These are phyloP conservation scores for Torymus aiolomorphi DNA, from an alignment of 2,888 invertebrate species.

Conservation along the genomic window DNA sequence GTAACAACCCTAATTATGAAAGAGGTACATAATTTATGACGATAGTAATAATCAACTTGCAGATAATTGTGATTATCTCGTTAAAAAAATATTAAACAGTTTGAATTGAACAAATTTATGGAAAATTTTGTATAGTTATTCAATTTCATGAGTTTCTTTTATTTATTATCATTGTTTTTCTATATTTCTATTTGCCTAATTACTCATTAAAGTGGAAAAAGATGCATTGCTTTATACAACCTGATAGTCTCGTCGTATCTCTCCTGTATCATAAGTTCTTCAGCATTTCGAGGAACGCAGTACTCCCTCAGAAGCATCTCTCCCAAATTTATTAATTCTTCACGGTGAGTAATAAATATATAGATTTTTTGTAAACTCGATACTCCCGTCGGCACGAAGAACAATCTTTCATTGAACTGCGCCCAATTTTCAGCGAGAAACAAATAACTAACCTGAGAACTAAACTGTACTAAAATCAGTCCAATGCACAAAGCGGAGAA, in stretches of 20 bases:
- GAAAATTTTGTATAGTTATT: too few relatives aligned
- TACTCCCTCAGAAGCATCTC: conserved; percentile 10
- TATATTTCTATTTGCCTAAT: too few relatives aligned
- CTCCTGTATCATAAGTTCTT: conserved; percentile 16
- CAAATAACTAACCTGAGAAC: conserved; percentile 3
- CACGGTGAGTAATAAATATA: conserved; percentile 10
- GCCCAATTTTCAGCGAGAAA: background rate
- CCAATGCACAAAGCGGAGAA: background rate
- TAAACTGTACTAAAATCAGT: conserved; percentile 9
- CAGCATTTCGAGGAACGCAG: conserved; percentile 21
- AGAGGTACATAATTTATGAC: background rate
- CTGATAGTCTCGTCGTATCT: conserved; percentile 24
- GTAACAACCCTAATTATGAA: conserved; percentile 21
- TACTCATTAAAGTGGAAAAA: background rate
- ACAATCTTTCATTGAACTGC: conserved; percentile 23
- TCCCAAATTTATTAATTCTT: conserved; percentile 4
- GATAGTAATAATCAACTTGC: too few relatives aligned
- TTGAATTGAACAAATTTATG: too few relatives aligned
- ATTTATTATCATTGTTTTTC: too few relatives aligned
- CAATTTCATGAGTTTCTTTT: too few relatives aligned
- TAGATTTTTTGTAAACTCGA: conserved; percentile 16
- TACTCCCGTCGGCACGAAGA: conserved; percentile 28
- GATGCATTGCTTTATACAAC: background rate
- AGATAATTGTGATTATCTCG: too few relatives aligned
- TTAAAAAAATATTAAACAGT: too few relatives aligned